A percentile compares a stretch with the other conserved stretches of the same genome.
These are phyloP conservation scores for Oreochromis aureus DNA, from an alignment of 2,113 vertebrate genomes.

Conservation along the genomic window DNA sequence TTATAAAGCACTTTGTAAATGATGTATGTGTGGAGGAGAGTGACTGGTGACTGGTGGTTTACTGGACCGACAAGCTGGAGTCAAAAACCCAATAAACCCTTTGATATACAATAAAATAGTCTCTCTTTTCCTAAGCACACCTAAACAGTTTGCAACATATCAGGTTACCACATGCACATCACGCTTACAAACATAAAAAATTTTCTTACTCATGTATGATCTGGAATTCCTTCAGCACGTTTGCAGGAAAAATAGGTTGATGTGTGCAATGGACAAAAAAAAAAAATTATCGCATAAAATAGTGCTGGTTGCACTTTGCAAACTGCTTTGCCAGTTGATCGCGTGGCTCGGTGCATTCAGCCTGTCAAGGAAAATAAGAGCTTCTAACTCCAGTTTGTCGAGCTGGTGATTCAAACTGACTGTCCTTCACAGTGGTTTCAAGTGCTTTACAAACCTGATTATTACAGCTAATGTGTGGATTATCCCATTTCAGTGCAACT, in stretches of 20 bases:
- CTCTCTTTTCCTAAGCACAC: background rate
- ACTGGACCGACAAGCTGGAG: background rate
- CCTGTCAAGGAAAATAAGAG: background rate
- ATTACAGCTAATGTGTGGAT: background rate
- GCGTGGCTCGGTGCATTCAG: fast-evolving
- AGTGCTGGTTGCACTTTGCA: background rate
- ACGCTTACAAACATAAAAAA: background rate
- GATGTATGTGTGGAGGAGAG: background rate
- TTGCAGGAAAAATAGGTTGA: background rate
- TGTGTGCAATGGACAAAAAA: background rate
- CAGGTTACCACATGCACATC: background rate
- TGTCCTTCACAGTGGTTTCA: background rate
- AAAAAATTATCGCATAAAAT: background rate
- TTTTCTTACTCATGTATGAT: background rate
- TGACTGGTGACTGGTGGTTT: background rate
- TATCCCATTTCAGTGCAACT: too few species aligned
- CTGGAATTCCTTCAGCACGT: too few species aligned
- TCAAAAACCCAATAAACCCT: fast-evolving
- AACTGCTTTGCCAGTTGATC: background rate
- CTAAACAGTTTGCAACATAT: background rate
- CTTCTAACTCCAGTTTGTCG: background rate
- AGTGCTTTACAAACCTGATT: background rate
- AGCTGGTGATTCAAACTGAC: background rate
- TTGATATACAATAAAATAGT: background rate
- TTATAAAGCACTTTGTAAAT: background rate